phyloP scores from a whole-genome alignment of 2,113 vertebrate species.

The Brachirus orientalis region DNA sequence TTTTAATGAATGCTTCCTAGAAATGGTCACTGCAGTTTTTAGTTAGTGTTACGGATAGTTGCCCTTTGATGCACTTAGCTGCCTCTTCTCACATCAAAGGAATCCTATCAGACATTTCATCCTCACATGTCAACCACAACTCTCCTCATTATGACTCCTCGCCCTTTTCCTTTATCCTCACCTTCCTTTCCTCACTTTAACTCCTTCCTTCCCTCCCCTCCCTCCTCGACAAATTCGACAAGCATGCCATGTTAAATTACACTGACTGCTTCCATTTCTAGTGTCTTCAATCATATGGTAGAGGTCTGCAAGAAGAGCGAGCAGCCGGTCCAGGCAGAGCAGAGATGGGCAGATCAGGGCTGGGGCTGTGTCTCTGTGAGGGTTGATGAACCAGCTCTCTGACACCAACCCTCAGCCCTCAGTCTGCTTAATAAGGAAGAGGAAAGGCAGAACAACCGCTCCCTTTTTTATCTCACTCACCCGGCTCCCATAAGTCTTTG shows the following conservation, averaged over 20 bases:
- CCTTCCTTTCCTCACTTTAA: constrained; percentile 6
- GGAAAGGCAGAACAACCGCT: constrained; percentile 33
- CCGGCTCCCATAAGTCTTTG: constrained; percentile 29
- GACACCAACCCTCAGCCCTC: constrained; percentile 55
- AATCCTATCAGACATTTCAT: background rate
- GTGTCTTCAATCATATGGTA: constrained; percentile 67
- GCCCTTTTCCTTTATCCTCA: background rate
- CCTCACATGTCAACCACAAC: constrained; percentile 20
- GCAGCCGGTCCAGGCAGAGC: constrained; percentile 39
- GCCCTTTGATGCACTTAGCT: constrained; percentile 15
- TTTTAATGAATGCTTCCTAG: constrained; percentile 1
- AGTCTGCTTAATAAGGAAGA: constrained; percentile 70
- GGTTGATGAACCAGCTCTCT: constrained; percentile 62
- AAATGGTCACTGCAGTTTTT: constrained; percentile 10
- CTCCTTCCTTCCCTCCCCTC: background rate
- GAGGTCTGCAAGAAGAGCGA: constrained; percentile 42
- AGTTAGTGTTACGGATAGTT: background rate
- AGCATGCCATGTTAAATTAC: constrained; percentile 66
- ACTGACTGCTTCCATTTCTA: constrained; percentile 70
- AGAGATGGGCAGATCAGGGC: constrained; percentile 35
- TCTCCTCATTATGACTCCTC: constrained; percentile 11
- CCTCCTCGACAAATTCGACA: constrained; percentile 44
- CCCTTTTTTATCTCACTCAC: constrained; percentile 46
- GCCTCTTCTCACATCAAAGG: constrained; percentile 1
- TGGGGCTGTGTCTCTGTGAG: constrained; percentile 31